Base-by-base conservation (phyloP, 1,140 invertebrate species). In the Xylocopa sonorina region DNA sequence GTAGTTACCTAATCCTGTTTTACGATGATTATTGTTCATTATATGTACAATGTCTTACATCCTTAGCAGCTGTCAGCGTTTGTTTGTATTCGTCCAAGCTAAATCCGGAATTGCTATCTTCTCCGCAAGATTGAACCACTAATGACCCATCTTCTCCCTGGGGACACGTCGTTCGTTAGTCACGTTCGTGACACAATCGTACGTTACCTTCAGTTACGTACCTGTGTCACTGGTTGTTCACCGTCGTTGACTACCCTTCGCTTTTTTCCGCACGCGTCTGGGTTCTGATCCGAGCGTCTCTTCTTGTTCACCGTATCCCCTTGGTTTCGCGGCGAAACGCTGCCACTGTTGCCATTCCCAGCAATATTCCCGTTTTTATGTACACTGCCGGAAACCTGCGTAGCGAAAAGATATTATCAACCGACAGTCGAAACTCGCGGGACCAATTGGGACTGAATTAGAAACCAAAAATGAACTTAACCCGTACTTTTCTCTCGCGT, bases 401-500 rank as follows among this genome's bases (percentile, higher is more conserved):
- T 1, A 9, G 27, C 29, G 51, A 9, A 32, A 66, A 29, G 67
- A 58, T 46, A 41, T 63, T 62, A 53, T 14, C 46, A 21, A 48
- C 10, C 46, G 3, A 14, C 3, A 48, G 2, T 14, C 46, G 46
- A 16, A 48, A 48, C 16, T 48, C 16, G 46, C 46, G 18, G 6
- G 18, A 12, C 5, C 18, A 3, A 66, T 14, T 38, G 12, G 9
- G 16, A 24, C 41, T 27, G 34, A 32, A 34, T 34, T 21, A 64
- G 7, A 57, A 3, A 9, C n/a, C 0, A 3, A 41, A 55, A 53
- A 24, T 9, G 3, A 67, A 55, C 21, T 50, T 46, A 21, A 66
- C n/a, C 16, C 69, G 27, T 81, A 91, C 90, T 89, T 96, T 96
- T 80, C 95, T 94, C 80, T 96, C 95, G 63, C 94, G 94, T 87